phyloP scores from a whole-genome alignment of 2,888 invertebrate species.

The Caradrina clavipalpis region DNA sequence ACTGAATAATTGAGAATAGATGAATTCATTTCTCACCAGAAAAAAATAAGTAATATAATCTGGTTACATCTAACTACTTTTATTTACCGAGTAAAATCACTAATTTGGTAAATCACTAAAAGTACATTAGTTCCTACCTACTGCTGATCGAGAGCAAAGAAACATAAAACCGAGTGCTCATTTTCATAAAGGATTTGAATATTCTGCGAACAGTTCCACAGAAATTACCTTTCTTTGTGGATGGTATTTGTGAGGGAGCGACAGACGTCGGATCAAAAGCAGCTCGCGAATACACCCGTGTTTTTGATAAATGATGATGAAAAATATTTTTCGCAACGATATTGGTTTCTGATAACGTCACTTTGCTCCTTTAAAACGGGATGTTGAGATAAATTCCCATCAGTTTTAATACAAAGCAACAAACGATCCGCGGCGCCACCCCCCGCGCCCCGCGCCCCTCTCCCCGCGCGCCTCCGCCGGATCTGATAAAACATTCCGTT shows the following conservation, averaged over 20 bases:
- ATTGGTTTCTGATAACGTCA: conserved; percentile 74
- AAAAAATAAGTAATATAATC: too few species aligned
- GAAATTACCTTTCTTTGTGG: conserved; percentile 73
- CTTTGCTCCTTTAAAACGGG: conserved; percentile 64
- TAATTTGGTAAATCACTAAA: too few species aligned
- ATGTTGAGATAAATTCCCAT: conserved; percentile 64
- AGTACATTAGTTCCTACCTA: not conserved
- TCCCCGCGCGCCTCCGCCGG: conserved; percentile 21
- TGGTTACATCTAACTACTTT: too few species aligned
- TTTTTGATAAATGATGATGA: conserved; percentile 73
- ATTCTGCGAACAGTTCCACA: conserved; percentile 63
- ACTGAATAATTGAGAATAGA: too few species aligned
- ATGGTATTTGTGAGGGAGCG: conserved; percentile 61
- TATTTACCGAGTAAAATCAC: too few species aligned
- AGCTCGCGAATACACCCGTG: conserved; percentile 60
- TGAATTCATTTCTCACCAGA: too few species aligned
- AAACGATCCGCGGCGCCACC: conserved; percentile 58
- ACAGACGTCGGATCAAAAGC: conserved; percentile 70
- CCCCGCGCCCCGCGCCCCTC: conserved; percentile 22
- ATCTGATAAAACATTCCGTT: conserved; percentile 53
- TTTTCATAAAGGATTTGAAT: conserved; percentile 68
- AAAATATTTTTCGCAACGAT: conserved; percentile 66
- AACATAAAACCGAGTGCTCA: conserved; percentile 54
- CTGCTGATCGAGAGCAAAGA: conserved; percentile 10
- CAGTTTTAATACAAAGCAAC: conserved; percentile 66